These are phyloP conservation scores for Sternarchorhynchus goeldii DNA, from an alignment of 2,797 vertebrate species.

Conservation along the genomic window DNA sequence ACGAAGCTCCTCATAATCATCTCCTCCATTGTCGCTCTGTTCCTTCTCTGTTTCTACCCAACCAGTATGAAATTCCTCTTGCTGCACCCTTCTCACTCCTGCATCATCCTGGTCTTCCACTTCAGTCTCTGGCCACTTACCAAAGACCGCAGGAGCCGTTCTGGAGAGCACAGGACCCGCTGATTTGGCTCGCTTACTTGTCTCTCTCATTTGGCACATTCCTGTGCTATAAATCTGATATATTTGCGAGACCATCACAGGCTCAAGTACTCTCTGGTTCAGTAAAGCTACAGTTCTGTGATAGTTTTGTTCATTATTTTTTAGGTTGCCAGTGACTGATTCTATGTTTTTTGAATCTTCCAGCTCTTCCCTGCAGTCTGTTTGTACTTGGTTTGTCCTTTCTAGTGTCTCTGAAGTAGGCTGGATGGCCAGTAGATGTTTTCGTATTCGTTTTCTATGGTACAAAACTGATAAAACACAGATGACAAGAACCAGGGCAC, in stretches of 20 bases:
- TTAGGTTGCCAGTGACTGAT: slow-evolving; percentile 2
- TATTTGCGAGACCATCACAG: slow-evolving; percentile 48
- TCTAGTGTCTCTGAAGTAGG: slow-evolving; percentile 9
- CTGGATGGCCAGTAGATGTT: slow-evolving; percentile 59
- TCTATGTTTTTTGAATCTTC: neutral
- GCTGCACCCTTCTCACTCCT: slow-evolving; percentile 8
- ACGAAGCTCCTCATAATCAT: neutral
- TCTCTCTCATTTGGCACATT: slow-evolving; percentile 18
- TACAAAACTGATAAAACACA: slow-evolving; percentile 61
- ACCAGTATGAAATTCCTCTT: slow-evolving; percentile 11
- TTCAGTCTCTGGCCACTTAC: neutral
- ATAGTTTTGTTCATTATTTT: neutral
- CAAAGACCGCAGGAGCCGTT: slow-evolving; percentile 26
- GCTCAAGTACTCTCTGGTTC: slow-evolving; percentile 10
- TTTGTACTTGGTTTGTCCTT: neutral
- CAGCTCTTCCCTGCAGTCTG: neutral
- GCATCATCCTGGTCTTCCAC: neutral
- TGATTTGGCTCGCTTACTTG: slow-evolving; percentile 66
- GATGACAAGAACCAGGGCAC: slow-evolving; percentile 58
- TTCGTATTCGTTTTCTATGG: slow-evolving; percentile 62
- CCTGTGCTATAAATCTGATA: slow-evolving; percentile 51
- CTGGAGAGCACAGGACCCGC: slow-evolving; percentile 68
- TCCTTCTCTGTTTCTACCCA: slow-evolving; percentile 31
- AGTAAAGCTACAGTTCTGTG: slow-evolving; percentile 13
- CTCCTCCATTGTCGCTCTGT: neutral